Conservation (phyloP, 2,797 vertebrate genomes). For the Cynopterus sphinx region DNA sequence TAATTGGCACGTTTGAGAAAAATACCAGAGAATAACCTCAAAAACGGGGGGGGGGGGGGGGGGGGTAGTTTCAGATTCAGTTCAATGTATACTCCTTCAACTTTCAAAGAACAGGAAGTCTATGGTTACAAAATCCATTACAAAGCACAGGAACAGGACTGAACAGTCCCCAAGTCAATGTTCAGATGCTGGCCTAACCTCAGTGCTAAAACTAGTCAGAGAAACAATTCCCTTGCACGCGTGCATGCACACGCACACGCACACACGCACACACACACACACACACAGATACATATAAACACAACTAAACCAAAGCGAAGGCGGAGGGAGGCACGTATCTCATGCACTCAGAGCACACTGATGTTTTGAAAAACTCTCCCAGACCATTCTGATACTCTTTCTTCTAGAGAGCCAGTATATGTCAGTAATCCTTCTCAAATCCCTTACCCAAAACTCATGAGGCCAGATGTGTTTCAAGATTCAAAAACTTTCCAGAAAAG, state of each 20-base stretch:
- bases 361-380: neutral
- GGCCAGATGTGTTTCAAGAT: neutral
- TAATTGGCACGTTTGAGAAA: neutral
- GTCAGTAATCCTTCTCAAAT: neutral
- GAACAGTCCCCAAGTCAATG: neutral
- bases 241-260: neutral
- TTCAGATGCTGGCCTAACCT: neutral
- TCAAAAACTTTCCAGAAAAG: neutral
- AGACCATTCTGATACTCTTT: neutral
- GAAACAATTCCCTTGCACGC: neutral
- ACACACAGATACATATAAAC: neutral
- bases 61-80: neutral
- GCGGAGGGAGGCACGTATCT: neutral
- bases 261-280: neutral
- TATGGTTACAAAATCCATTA: neutral
- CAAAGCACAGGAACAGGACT: conserved; percentile 6
- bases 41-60: neutral
- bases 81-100: neutral
- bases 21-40: neutral
- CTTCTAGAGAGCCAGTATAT: neutral
- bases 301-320: neutral
- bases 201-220: neutral
- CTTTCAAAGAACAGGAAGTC: neutral
- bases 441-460: neutral
- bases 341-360: neutral